phyloP scores from a whole-genome alignment of 2,888 invertebrate species.

The Phyllotreta striolata region DNA sequence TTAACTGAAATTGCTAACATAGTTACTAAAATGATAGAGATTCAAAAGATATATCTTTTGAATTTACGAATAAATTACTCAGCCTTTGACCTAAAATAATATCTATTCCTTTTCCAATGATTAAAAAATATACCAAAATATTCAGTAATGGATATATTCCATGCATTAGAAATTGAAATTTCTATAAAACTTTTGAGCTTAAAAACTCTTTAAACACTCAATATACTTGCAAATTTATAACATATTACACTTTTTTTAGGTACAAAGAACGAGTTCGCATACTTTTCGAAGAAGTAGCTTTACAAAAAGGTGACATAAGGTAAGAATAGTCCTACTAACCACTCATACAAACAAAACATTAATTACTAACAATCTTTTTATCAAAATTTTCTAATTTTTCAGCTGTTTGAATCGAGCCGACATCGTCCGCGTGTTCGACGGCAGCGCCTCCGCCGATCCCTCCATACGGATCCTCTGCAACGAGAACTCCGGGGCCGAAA shows the following conservation, averaged over 20 bases:
- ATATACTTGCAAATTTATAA: neutral
- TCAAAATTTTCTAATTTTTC: constrained; percentile 50
- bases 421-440: constrained; percentile 86
- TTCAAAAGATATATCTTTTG: no score
- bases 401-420: constrained; percentile 85
- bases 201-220: neutral
- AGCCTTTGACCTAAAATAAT: no score
- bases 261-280: constrained; percentile 80
- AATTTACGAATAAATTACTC: no score
- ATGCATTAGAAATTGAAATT: no score
- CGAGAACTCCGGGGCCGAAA: constrained; percentile 78
- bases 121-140: no score
- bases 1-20: no score
- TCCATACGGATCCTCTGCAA: constrained; percentile 86
- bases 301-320: constrained; percentile 83
- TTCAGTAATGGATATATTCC: no score
- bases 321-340: constrained; percentile 56
- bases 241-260: constrained; percentile 64
- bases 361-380: neutral
- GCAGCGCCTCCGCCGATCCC: constrained; percentile 75
- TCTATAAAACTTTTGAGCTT: no score
- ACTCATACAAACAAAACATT: neutral
- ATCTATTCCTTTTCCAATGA: no score
- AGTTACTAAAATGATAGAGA: no score
- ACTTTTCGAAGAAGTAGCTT: constrained; percentile 80